Evolutionary conservation across 2,888 invertebrate species (phyloP).

Genomic region (Drosophila subquinaria): DNA sequence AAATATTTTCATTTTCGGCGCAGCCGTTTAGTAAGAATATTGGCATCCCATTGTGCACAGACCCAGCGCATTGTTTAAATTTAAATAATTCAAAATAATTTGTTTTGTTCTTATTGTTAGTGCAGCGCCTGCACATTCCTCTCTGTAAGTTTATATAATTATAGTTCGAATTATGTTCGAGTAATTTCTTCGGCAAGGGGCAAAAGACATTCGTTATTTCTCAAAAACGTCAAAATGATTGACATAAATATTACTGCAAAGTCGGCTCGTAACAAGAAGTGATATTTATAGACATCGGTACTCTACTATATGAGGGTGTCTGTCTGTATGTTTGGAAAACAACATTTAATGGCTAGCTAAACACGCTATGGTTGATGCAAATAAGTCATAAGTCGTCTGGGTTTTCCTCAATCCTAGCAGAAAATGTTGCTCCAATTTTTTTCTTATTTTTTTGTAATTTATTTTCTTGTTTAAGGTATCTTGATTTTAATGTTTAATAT

Average conservation of each 20-base stretch:
- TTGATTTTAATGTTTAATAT: too few species aligned
- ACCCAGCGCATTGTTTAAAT: constrained; percentile 30
- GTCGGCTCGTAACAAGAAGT: constrained; percentile 39
- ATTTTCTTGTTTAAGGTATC: too few species aligned
- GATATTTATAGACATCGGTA: constrained; percentile 68
- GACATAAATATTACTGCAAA: constrained; percentile 65
- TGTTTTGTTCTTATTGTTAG: constrained; percentile 18
- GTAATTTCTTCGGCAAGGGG: constrained; percentile 15
- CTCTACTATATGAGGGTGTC: constrained; percentile 32
- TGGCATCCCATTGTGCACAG: constrained; percentile 55
- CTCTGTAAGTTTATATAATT: constrained; percentile 72
- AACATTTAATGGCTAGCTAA: constrained; percentile 45
- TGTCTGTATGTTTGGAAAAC: constrained; percentile 47
- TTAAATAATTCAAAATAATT: constrained; percentile 17
- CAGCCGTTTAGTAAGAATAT: constrained; percentile 65
- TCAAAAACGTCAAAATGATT: constrained; percentile 67
- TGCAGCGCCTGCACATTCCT: constrained; percentile 27
- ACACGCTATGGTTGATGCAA: constrained; percentile 30
- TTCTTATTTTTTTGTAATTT: too few species aligned
- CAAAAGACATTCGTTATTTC: constrained; percentile 11
- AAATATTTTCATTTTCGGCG: constrained; percentile 72
- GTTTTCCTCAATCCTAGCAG: too few species aligned
- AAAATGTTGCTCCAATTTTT: too few species aligned
- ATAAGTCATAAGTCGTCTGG: constrained; percentile 17
- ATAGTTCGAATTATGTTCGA: background rate